Conservation (phyloP, 2,888 invertebrate species). For the Caenorhabditis sp. region DNA sequence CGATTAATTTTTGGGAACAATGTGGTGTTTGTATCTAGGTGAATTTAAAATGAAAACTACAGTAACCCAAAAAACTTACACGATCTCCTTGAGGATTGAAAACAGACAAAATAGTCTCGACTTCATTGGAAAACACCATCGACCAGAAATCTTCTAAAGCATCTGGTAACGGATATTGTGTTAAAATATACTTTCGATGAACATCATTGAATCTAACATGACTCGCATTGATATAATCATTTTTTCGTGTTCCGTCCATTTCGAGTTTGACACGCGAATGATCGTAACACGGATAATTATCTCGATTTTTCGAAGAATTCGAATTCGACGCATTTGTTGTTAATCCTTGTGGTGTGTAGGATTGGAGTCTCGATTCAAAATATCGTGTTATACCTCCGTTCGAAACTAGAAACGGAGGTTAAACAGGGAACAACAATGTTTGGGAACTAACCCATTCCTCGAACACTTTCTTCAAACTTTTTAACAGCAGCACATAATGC, state of each 20-base stretch:
- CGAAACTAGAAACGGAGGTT: neutral
- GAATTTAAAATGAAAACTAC: neutral
- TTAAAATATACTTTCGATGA: conserved; percentile 6
- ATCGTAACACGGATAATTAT: neutral
- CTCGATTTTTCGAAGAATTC: neutral
- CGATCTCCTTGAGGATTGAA: conserved; percentile 7
- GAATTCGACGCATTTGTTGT: neutral
- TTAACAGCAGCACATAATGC: neutral
- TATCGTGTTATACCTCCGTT: neutral
- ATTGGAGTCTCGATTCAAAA: neutral
- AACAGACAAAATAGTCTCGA: conserved; percentile 8
- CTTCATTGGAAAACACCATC: conserved; percentile 1
- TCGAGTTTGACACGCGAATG: conserved; percentile 2
- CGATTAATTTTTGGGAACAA: too few species aligned
- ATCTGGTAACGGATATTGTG: conserved; percentile 7
- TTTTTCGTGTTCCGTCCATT: neutral
- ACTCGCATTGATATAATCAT: conserved; percentile 9
- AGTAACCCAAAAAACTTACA: neutral
- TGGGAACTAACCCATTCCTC: neutral
- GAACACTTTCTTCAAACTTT: neutral
- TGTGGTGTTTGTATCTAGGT: too few species aligned
- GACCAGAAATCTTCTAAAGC: conserved; percentile 10
- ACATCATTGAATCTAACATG: conserved; percentile 3
- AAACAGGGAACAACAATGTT: too few species aligned
- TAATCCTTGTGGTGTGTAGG: neutral